phyloP scores from a whole-genome alignment of 2,797 vertebrate species.

The Botia almorhae region DNA sequence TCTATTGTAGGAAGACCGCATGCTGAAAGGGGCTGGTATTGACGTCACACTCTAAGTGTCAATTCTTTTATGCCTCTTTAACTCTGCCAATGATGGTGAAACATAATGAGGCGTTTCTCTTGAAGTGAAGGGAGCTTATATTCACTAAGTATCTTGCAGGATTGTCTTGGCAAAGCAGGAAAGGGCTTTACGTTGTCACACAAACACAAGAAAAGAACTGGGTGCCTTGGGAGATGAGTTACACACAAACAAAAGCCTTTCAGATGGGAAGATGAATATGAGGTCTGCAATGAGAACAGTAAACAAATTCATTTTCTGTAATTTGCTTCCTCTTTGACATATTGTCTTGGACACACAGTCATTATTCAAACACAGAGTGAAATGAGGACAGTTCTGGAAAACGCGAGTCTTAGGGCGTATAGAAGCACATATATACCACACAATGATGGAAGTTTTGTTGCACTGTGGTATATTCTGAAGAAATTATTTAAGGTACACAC shows the following conservation, averaged over 20 bases:
- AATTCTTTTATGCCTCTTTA: constrained; percentile 53
- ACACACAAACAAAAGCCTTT: not conserved
- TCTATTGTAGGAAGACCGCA: constrained; percentile 52
- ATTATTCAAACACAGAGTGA: constrained; percentile 12
- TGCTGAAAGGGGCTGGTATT: constrained; percentile 44
- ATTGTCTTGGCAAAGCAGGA: constrained; percentile 13
- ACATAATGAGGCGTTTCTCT: constrained; percentile 46
- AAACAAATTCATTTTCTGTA: constrained; percentile 2
- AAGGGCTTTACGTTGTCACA: not conserved
- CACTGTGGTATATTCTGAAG: not conserved
- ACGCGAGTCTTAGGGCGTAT: not conserved
- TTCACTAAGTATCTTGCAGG: not conserved
- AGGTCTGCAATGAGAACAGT: not conserved
- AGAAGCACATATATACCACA: not conserved
- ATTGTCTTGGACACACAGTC: constrained; percentile 3
- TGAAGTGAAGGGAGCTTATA: constrained; percentile 25
- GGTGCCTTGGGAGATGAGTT: not conserved
- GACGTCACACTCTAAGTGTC: constrained; percentile 50
- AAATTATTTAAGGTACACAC: too few relatives aligned
- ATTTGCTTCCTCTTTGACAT: constrained; percentile 22
- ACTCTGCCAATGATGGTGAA: constrained; percentile 36
- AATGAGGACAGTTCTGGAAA: not conserved
- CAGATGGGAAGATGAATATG: not conserved
- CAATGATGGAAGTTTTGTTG: not conserved
- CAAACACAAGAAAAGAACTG: not conserved